Evolutionary conservation across 2,797 vertebrate species (phyloP), one percentile per base, ranked within the genome.

Genomic region (Propithecus perrieri): DNA sequence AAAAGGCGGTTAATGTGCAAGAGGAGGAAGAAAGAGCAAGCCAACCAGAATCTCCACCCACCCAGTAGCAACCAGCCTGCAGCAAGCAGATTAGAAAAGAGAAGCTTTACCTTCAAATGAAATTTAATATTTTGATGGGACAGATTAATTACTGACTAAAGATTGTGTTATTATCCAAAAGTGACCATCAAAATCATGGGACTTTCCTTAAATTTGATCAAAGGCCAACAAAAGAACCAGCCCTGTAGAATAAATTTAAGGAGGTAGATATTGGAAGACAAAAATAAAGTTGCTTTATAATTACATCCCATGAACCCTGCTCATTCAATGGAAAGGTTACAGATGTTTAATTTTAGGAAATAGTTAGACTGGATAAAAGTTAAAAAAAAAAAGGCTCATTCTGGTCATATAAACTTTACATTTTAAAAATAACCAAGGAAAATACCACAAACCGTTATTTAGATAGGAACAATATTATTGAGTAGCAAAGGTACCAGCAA

Each of bases 201-300:
- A n/a, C 22, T 72, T 87, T 79, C 33, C 61, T 85, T 89, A 95
- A 83, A 78, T 74, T 86, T 94, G 38, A 85, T 65, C 63, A 91
- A 91, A 94, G 50, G 35, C 35, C 79, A 86, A 89, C 55, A 71
- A 93, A 95, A 86, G 48, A 76, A 72, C 53, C 71, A 97, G 61
- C 6, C 74, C 61, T 4, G 26, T 28, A 63, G 46, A 90, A 90
- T 65, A 93, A 93, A 89, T 84, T 83, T 85, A 72, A 97, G 74
- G 41, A 87, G 48, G 67, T 41, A 92, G 61, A 89, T 53, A 61
- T 28, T 75, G 17, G 67, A 28, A 96, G 89, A 95, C 76, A 88
- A 96, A 94, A 96, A 94, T 96, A 94, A 96, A 96, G 85, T 95
- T 87, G 53, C 69, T 87, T 93, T 94, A 94, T 90, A 97, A 95